Conservation (phyloP, 2,888 invertebrate genomes). For the Congeria kusceri region DNA sequence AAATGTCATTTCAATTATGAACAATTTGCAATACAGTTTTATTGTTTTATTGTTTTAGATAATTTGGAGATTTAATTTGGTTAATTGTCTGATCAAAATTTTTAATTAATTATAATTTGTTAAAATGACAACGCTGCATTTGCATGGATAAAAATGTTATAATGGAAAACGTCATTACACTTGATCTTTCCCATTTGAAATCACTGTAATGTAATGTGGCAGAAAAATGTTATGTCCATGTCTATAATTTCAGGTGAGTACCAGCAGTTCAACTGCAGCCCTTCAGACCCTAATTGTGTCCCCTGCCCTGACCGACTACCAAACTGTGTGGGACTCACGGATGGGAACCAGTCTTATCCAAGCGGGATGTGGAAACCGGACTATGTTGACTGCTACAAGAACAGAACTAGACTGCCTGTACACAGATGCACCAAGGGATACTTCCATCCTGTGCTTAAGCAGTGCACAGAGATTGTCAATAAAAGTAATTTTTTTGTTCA, state of each 20-base stretch:
- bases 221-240: too few relatives aligned
- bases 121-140: too few relatives aligned
- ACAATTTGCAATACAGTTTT: too few relatives aligned
- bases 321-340: slow-evolving; percentile 59
- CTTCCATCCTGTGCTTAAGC: slow-evolving; percentile 53
- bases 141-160: too few relatives aligned
- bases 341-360: slow-evolving; percentile 63
- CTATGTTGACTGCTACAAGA: slow-evolving; percentile 59
- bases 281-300: slow-evolving; percentile 49
- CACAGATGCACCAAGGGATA: slow-evolving; percentile 54
- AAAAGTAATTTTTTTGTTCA: slow-evolving; percentile 39
- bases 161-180: too few relatives aligned
- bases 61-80: too few relatives aligned
- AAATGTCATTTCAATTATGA: too few relatives aligned
- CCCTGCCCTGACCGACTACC: slow-evolving; percentile 63
- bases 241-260: slow-evolving; percentile 56
- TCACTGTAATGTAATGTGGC: too few relatives aligned
- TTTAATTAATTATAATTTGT: too few relatives aligned
- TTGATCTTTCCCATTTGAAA: too few relatives aligned
- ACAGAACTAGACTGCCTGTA: slow-evolving; percentile 54
- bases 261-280: slow-evolving; percentile 53
- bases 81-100: too few relatives aligned
- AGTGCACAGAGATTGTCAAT: slow-evolving; percentile 44
- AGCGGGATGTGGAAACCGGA: slow-evolving; percentile 55
- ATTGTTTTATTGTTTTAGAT: too few relatives aligned